These are phyloP conservation scores for Clarias batrachus DNA, from an alignment of 2,113 vertebrate genomes.

Conservation along the genomic window DNA sequence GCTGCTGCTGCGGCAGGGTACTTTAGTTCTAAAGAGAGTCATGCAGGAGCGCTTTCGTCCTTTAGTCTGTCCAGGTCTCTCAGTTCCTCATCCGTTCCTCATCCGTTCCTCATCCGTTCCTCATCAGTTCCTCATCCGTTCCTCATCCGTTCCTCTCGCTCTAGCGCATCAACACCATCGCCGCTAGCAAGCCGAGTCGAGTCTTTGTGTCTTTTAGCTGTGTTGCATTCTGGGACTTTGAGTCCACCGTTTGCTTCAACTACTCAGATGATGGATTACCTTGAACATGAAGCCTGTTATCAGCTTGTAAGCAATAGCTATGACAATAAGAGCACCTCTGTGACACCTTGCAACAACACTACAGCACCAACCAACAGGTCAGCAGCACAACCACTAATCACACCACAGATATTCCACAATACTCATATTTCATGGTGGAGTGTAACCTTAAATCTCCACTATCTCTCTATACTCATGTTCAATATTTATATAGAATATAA, in stretches of 20 bases:
- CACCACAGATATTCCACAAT: not conserved
- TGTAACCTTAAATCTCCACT: not conserved
- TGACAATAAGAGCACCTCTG: not conserved
- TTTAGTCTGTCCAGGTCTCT: not conserved
- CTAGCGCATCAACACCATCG: not conserved
- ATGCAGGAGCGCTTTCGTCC: not conserved
- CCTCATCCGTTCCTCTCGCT: not conserved
- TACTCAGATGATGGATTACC: not conserved
- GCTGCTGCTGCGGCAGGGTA: not conserved
- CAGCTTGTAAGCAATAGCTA: not conserved
- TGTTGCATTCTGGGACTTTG: not conserved
- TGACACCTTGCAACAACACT: not conserved
- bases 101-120: not conserved
- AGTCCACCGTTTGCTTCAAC: not conserved
- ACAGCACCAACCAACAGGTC: not conserved
- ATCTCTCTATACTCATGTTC: not conserved
- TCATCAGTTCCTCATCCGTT: not conserved
- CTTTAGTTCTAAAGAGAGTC: not conserved
- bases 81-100: not conserved
- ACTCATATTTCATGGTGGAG: not conserved
- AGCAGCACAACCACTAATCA: not conserved
- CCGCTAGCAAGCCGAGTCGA: not conserved
- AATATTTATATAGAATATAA: not conserved
- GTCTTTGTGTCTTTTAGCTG: not conserved
- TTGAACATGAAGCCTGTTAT: not conserved